phyloP scores from a whole-genome alignment of 1,140 invertebrate species.

The Zophobas atratus region DNA sequence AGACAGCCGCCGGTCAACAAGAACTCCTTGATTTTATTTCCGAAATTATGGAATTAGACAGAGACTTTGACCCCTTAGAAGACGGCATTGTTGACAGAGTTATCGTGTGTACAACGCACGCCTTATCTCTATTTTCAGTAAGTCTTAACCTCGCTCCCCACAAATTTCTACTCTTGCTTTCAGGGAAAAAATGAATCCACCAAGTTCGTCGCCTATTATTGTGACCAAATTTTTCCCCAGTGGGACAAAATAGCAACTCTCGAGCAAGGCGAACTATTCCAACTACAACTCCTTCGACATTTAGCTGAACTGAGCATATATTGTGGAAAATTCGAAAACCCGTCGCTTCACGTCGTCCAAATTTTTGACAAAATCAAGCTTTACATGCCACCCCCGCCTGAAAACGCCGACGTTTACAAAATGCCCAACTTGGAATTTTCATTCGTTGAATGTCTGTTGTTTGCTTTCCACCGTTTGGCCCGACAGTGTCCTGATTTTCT shows the following conservation, averaged over 20 bases:
- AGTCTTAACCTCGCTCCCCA: slow-evolving; percentile 65
- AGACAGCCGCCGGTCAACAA: slow-evolving; percentile 86
- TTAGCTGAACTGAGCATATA: slow-evolving; percentile 88
- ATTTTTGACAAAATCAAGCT: slow-evolving; percentile 87
- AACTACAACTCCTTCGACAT: slow-evolving; percentile 88
- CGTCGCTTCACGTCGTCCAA: slow-evolving; percentile 80
- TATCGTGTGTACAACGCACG: slow-evolving; percentile 87
- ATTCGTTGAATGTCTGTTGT: slow-evolving; percentile 94
- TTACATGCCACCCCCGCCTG: slow-evolving; percentile 86
- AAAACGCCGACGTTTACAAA: slow-evolving; percentile 74
- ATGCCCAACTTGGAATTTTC: slow-evolving; percentile 91
- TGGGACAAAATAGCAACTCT: slow-evolving; percentile 73
- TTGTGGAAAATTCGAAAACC: slow-evolving; percentile 83
- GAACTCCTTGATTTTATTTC: slow-evolving; percentile 89
- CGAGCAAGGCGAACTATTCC: slow-evolving; percentile 78
- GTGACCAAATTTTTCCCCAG: slow-evolving; percentile 85
- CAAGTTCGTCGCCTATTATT: slow-evolving; percentile 89
- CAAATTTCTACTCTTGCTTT: slow-evolving; percentile 51
- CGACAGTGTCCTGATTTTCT: slow-evolving; percentile 86
- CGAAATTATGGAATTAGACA: slow-evolving; percentile 85
- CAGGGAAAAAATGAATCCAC: slow-evolving; percentile 91
- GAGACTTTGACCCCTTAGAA: slow-evolving; percentile 83
- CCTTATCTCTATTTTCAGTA: slow-evolving; percentile 91
- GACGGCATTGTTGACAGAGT: slow-evolving; percentile 84
- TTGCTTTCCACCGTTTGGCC: slow-evolving; percentile 90